Evolutionary conservation across 1,140 invertebrate species (phyloP).

Genomic region (Protaetia brevitarsis): DNA sequence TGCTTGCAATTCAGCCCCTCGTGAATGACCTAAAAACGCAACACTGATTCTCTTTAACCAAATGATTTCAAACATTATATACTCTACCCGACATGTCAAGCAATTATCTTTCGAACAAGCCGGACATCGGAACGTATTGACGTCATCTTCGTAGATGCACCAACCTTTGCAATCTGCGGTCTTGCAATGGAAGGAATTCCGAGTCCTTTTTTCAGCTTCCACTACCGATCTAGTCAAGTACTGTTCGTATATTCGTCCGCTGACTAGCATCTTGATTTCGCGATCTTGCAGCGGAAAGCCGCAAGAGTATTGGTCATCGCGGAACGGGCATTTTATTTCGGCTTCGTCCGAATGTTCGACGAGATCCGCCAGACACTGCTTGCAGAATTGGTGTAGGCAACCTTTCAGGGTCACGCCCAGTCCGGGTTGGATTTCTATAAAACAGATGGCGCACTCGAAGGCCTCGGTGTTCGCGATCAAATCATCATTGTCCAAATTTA

Average conservation of each 20-base stretch:
- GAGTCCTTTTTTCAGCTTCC: conserved; percentile 77
- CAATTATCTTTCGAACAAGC: conserved; percentile 81
- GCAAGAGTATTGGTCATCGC: conserved; percentile 72
- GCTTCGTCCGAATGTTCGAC: conserved; percentile 74
- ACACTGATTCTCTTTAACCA: too few relatives aligned
- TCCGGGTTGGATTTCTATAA: conserved; percentile 60
- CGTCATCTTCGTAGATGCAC: conserved; percentile 86
- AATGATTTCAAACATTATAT: too few relatives aligned
- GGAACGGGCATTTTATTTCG: conserved; percentile 72
- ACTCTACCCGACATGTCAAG: conserved; percentile 77
- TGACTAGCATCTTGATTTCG: conserved; percentile 81
- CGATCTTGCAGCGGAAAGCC: conserved; percentile 75
- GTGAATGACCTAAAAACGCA: conserved; percentile 77
- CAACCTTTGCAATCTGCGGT: conserved; percentile 86
- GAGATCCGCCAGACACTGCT: conserved; percentile 70
- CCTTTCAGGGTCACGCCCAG: conserved; percentile 81
- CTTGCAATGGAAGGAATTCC: conserved; percentile 90
- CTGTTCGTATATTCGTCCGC: conserved; percentile 69
- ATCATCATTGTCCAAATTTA: conserved; percentile 70
- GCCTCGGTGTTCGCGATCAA: conserved; percentile 68
- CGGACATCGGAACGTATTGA: conserved; percentile 81
- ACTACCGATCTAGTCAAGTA: conserved; percentile 77
- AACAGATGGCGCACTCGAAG: conserved; percentile 85
- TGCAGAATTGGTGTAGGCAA: conserved; percentile 87
- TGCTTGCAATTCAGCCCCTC: conserved; percentile 79